Evolutionary conservation across 2,888 invertebrate genomes (phyloP), one percentile per base, ranked within the genome.

Genomic region (Brachyptera risi): DNA sequence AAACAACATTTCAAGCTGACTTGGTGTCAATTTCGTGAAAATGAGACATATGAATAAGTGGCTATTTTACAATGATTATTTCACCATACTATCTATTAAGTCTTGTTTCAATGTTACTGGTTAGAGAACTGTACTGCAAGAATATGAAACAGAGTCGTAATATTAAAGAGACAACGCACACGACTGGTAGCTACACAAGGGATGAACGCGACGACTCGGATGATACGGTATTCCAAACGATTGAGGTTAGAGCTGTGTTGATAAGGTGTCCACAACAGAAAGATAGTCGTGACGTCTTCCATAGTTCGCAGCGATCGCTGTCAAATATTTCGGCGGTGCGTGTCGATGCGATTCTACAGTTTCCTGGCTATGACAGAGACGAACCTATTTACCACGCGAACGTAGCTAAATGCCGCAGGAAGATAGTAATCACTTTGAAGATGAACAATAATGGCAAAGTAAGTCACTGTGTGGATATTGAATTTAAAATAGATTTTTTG

Each of bases 371-470:
- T 49, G 67, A 60, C 35, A 56, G 31, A 17, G 47, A 54, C 7
- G 63, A 35, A 3, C 4, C 44, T n/a, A 23, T 44, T 26, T 64
- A 35, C 60, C 65, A 64, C 35, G 62, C 67, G 17, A 64, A 66
- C 58, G 64, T 69, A 19, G 60, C 59, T 1, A 62, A 69, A 26
- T 72, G 71, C 26, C 65, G 65, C 2, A 59, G 65, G 35, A 72
- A 70, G 54, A 62, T 72, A 17, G 56, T 69, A 9, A 67, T 72
- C 59, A 70, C 67, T 21, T 65, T 72, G 64, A 70, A 69, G 58
- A 67, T 72, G 27, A 70, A 68, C 42, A 71, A 72, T 49, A 60
- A 69, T 15, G 72, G 71, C 57, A 69, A 68, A 69, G 71, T 71
- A 63, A 24, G 31, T 61, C 38, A 56, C 15, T 31, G n/a, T 21